Evolutionary conservation across 2,113 vertebrate genomes (phyloP).

Genomic region (Theropithecus gelada): DNA sequence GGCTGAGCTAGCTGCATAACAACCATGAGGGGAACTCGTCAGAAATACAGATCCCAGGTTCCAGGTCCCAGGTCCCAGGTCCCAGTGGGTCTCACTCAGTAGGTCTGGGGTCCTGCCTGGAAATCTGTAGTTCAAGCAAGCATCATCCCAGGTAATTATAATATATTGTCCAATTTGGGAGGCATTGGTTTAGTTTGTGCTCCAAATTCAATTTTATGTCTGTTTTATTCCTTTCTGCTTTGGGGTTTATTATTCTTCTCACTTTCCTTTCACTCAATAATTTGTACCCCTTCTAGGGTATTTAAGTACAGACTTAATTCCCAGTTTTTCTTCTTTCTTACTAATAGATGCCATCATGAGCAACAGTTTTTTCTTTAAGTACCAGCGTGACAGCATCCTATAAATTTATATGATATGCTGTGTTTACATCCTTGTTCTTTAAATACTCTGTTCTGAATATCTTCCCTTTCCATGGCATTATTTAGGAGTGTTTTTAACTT

Average conservation of each 20-base stretch:
- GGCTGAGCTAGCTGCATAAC: accelerated
- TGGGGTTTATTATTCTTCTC: conserved; percentile 44
- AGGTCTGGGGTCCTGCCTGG: background rate
- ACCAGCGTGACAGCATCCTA: conserved; percentile 19
- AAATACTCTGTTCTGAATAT: conserved; percentile 65
- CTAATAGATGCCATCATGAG: conserved; percentile 12
- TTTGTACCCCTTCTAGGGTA: conserved; percentile 60
- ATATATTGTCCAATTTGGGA: background rate
- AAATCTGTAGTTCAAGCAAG: background rate
- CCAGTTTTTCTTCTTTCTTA: conserved; percentile 30
- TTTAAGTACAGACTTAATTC: conserved; percentile 67
- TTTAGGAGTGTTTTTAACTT: conserved; percentile 30
- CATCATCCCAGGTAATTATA: background rate
- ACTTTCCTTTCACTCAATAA: conserved; percentile 43
- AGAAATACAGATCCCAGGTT: background rate
- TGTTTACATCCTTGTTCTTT: conserved; percentile 68
- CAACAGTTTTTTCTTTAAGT: conserved; percentile 61
- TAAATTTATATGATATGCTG: conserved; percentile 67
- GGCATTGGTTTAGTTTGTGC: background rate
- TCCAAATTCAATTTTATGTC: conserved; percentile 40
- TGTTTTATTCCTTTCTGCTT: conserved; percentile 64
- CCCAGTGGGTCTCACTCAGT: background rate
- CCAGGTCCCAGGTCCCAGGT: background rate
- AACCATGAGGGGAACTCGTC: background rate
- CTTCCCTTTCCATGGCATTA: background rate